phyloP scores from a whole-genome alignment of 2,113 vertebrate genomes.

The Ammodytes marinus region DNA sequence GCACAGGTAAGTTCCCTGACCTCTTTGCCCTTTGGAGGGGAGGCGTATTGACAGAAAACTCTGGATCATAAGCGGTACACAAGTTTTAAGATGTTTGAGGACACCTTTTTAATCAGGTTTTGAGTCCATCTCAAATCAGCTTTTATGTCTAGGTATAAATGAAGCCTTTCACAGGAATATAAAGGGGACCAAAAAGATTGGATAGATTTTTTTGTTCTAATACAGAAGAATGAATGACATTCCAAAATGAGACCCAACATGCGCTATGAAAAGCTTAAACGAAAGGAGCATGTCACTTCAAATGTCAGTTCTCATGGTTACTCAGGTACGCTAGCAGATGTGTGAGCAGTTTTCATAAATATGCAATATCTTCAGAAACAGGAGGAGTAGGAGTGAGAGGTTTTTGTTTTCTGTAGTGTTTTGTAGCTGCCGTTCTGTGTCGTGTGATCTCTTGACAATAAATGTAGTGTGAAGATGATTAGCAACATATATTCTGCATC shows the following conservation, averaged over 20 bases:
- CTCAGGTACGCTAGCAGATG: conserved; percentile 40
- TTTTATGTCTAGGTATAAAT: conserved; percentile 35
- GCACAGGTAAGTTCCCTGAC: conserved; percentile 61
- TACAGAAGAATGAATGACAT: conserved; percentile 74
- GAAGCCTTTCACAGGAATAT: conserved; percentile 62
- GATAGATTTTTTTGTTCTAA: conserved; percentile 66
- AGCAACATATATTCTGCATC: conserved; percentile 2
- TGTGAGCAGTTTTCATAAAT: conserved; percentile 51
- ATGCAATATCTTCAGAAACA: conserved; percentile 52
- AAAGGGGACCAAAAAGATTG: conserved; percentile 62
- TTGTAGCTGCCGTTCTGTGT: conserved; percentile 18
- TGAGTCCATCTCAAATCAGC: conserved; percentile 45
- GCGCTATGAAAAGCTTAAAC: conserved; percentile 74
- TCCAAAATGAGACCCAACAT: conserved; percentile 66
- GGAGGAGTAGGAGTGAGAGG: conserved; percentile 30
- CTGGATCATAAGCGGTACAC: conserved; percentile 12
- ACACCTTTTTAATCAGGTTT: conserved; percentile 23
- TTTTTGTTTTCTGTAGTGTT: conserved; percentile 35
- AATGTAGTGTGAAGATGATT: conserved; percentile 3
- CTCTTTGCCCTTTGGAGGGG: conserved; percentile 35
- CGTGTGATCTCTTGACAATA: conserved; percentile 18
- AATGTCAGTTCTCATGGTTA: conserved; percentile 68
- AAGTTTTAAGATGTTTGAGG: conserved; percentile 24
- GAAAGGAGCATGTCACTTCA: conserved; percentile 73
- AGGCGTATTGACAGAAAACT: conserved; percentile 43